These are phyloP conservation scores for Eretmochelys imbricata DNA, from an alignment of 2,113 vertebrate species.

Conservation along the genomic window DNA sequence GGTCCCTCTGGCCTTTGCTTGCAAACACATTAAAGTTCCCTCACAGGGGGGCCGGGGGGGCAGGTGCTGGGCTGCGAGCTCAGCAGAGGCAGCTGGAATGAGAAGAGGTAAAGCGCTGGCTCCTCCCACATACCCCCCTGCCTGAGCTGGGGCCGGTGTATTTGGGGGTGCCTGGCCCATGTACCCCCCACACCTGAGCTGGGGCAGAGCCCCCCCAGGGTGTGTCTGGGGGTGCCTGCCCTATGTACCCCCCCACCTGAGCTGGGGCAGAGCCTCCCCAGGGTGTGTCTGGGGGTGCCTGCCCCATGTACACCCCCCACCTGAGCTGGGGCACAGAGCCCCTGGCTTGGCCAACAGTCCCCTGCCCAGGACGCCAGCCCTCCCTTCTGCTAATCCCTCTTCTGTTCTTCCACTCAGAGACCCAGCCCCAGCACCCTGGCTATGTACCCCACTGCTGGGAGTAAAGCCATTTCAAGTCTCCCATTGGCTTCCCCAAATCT, in stretches of 20 bases:
- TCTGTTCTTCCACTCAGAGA: background rate
- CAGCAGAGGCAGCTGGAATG: background rate
- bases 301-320: background rate
- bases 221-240: background rate
- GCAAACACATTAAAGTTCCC: background rate
- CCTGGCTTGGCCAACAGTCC: background rate
- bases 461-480: background rate
- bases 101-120: background rate
- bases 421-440: background rate
- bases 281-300: too few relatives aligned
- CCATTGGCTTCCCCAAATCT: background rate
- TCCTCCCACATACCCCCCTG: too few relatives aligned
- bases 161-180: too few relatives aligned
- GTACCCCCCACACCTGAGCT: too few relatives aligned
- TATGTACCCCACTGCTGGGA: background rate
- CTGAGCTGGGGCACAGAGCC: background rate
- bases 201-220: too few relatives aligned
- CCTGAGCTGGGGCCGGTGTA: too few relatives aligned
- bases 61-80: background rate
- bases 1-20: background rate
- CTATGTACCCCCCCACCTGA: too few relatives aligned
- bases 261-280: too few relatives aligned
- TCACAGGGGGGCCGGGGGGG: too few relatives aligned
- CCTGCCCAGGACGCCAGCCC: background rate
- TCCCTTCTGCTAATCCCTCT: background rate